These are phyloP conservation scores for Takifugu rubripes DNA, from an alignment of 2,797 vertebrate species.

Conservation along the genomic window DNA sequence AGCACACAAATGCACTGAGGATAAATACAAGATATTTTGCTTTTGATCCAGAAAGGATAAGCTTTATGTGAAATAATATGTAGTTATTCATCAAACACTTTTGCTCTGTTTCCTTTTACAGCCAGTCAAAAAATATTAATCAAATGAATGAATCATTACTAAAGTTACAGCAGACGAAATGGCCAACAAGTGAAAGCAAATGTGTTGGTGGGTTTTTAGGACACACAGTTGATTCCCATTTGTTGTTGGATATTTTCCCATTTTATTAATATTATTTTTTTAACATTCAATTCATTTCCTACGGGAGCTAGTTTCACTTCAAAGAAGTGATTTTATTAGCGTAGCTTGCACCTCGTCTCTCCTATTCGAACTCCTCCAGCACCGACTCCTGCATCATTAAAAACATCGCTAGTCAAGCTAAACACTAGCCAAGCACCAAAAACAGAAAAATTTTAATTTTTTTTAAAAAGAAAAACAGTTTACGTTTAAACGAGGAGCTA, in stretches of 20 bases:
- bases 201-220: no score
- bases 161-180: not conserved
- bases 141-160: no score
- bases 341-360: slow-evolving; percentile 45
- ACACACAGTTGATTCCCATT: no score
- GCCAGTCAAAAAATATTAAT: not conserved
- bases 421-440: not conserved
- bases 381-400: not conserved
- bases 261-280: not conserved
- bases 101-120: slow-evolving; percentile 6
- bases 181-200: not conserved
- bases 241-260: not conserved
- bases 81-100: not conserved
- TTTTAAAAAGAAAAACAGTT: slow-evolving; percentile 16
- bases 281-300: not conserved
- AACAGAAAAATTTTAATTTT: no score
- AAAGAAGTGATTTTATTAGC: slow-evolving; percentile 42
- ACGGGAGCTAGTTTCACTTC: slow-evolving; percentile 20
- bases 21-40: slow-evolving; percentile 40
- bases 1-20: slow-evolving; percentile 51
- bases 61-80: no score
- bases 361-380: slow-evolving; percentile 39
- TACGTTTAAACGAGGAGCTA: slow-evolving; percentile 30
- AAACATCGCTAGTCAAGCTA: not conserved
- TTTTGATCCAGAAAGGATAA: slow-evolving; percentile 30